Evolutionary conservation across 2,113 vertebrate species (phyloP).

Genomic region (Poeciliopsis prolifica): DNA sequence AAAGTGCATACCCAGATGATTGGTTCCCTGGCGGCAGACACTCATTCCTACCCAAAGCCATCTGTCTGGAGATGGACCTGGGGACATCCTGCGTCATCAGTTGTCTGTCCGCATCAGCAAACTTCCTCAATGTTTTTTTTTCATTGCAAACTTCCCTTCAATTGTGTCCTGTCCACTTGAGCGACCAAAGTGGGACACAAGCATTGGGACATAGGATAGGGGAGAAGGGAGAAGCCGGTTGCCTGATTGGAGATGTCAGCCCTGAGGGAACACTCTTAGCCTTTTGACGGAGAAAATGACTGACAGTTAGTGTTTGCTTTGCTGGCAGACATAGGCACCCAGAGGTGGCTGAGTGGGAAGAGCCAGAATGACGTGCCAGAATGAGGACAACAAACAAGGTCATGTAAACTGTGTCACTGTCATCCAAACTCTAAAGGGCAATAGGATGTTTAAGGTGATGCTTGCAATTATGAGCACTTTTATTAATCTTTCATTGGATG

Average conservation of each 20-base stretch:
- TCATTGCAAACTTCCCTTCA: slow-evolving; percentile 26
- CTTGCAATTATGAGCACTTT: neutral
- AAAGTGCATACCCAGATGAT: slow-evolving; percentile 28
- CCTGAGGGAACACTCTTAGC: slow-evolving; percentile 43
- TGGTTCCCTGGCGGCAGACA: slow-evolving; percentile 12
- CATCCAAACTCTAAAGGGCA: slow-evolving; percentile 26
- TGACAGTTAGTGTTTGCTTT: slow-evolving; percentile 66
- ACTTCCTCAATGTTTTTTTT: slow-evolving; percentile 29
- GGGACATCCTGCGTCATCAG: slow-evolving; percentile 39
- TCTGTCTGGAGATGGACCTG: slow-evolving; percentile 34
- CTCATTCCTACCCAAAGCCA: slow-evolving; percentile 15
- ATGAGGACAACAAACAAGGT: slow-evolving; percentile 63
- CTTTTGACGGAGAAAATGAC: slow-evolving; percentile 57
- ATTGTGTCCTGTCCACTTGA: slow-evolving; percentile 38
- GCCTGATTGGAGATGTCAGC: slow-evolving; percentile 50
- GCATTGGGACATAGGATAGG: slow-evolving; percentile 25
- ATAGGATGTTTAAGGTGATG: slow-evolving; percentile 40
- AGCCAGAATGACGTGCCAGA: slow-evolving; percentile 53
- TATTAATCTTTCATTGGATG: neutral
- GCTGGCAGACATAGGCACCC: slow-evolving; percentile 60
- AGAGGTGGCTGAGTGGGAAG: slow-evolving; percentile 56
- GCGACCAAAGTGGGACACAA: slow-evolving; percentile 48
- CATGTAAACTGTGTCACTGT: slow-evolving; percentile 61
- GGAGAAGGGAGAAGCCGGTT: slow-evolving; percentile 24
- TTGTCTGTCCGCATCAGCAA: slow-evolving; percentile 39